Percentiles rank a stretch among this genome's conserved stretches.
Conservation (phyloP, 2,888 invertebrate genomes). For the Andrena hattorfiana region DNA sequence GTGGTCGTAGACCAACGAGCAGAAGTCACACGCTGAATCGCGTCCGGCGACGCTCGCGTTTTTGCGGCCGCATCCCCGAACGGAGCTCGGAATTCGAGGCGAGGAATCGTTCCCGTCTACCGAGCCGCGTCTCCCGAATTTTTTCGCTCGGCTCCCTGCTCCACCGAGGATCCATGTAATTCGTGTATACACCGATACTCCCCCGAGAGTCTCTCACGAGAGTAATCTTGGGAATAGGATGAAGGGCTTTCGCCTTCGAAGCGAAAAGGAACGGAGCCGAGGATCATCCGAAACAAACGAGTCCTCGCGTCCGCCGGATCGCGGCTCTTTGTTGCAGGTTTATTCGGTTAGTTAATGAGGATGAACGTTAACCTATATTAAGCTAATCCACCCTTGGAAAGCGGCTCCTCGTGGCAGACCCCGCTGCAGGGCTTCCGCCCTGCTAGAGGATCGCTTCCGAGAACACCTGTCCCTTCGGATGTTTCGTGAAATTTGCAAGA, state of each 20-base stretch:
- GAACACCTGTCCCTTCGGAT: background rate
- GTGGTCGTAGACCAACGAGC: conserved; percentile 61
- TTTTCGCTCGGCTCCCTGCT: conserved; percentile 11
- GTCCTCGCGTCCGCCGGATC: background rate
- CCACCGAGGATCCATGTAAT: background rate
- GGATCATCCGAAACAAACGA: conserved; percentile 62
- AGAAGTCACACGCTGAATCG: conserved; percentile 34
- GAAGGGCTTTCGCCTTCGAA: conserved; percentile 19
- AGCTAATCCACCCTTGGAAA: conserved; percentile 63
- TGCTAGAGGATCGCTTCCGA: background rate
- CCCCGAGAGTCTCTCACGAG: conserved; percentile 14
- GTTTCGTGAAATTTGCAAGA: background rate
- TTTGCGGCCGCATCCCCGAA: conserved; percentile 37
- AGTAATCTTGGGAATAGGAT: conserved; percentile 56
- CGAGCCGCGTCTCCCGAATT: conserved; percentile 32
- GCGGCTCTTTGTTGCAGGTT: conserved; percentile 68
- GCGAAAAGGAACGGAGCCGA: conserved; percentile 28
- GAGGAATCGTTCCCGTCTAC: background rate
- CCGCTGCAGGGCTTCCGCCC: background rate
- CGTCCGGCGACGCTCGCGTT: conserved; percentile 25
- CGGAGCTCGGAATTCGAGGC: conserved; percentile 18
- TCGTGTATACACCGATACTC: background rate
- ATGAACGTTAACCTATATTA: conserved; percentile 79
- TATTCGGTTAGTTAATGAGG: conserved; percentile 78
- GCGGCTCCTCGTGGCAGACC: conserved; percentile 18